Evolutionary conservation across 2,888 invertebrate species (phyloP).

Genomic region (Dryobotodes eremita): DNA sequence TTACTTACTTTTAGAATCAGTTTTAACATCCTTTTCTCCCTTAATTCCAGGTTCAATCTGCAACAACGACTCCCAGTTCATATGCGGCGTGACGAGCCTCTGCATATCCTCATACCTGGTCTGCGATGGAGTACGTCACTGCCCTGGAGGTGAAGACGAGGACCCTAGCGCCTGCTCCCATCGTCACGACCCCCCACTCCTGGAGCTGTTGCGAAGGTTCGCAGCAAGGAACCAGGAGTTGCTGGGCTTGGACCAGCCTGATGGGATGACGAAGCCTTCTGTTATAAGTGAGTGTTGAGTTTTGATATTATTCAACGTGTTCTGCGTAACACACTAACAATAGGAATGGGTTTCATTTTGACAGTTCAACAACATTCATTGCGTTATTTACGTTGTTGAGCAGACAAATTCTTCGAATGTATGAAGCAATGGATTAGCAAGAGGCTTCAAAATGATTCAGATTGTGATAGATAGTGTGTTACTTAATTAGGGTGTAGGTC

Average conservation of each 20-base stretch:
- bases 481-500: no score
- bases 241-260: conserved; percentile 83
- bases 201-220: conserved; percentile 85
- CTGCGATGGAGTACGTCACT: conserved; percentile 93
- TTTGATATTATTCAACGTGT: not conserved
- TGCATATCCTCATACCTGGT: conserved; percentile 92
- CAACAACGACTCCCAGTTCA: conserved; percentile 84
- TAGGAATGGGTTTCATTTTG: no score
- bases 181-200: conserved; percentile 83
- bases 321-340: no score
- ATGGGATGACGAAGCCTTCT: conserved; percentile 85
- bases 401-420: no score
- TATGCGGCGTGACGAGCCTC: conserved; percentile 85
- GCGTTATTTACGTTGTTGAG: no score
- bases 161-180: conserved; percentile 84
- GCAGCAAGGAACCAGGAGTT: conserved; percentile 87
- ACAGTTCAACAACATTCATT: no score
- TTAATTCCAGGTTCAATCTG: conserved; percentile 82
- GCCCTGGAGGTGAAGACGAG: conserved; percentile 92
- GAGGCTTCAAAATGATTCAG: no score
- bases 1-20: no score
- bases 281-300: conserved; percentile 85
- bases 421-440: no score
- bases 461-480: no score
- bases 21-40: no score